Evolutionary conservation across 2,888 invertebrate species (phyloP).

Genomic region (Hofmannophila pseudospretella): DNA sequence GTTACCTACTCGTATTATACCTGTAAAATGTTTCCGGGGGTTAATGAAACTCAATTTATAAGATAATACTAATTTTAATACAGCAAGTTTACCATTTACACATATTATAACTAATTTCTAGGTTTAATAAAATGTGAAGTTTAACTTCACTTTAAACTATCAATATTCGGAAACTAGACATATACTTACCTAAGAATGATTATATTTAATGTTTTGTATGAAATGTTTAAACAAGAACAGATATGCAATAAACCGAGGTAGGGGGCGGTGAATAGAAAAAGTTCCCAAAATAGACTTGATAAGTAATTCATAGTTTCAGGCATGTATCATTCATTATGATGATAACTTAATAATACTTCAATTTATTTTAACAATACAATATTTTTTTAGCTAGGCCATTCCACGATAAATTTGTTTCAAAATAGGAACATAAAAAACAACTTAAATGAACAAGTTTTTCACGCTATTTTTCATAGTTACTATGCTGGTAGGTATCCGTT

Average conservation of each 20-base stretch:
- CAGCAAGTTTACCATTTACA: conserved; percentile 65
- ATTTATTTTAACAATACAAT: not conserved
- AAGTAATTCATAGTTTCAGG: not conserved
- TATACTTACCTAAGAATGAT: conserved; percentile 27
- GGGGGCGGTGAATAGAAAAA: conserved; percentile 15
- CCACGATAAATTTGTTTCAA: conserved; percentile 6
- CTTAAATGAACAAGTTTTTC: conserved; percentile 27
- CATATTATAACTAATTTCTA: conserved; percentile 45
- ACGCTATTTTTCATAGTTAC: conserved; percentile 20
- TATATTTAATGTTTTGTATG: conserved; percentile 19
- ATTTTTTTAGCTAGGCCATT: conserved; percentile 13
- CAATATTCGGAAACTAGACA: conserved; percentile 32
- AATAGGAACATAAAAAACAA: conserved; percentile 22
- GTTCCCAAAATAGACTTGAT: not conserved
- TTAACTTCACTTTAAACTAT: conserved; percentile 52
- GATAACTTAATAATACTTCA: not conserved
- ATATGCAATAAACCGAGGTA: conserved; percentile 54
- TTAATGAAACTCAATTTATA: conserved; percentile 38
- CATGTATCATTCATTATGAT: not conserved
- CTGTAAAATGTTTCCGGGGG: too few species aligned
- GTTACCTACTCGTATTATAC: too few species aligned
- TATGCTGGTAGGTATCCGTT: conserved; percentile 55
- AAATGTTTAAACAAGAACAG: conserved; percentile 20
- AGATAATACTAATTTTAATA: conserved; percentile 69
- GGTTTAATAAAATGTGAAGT: conserved; percentile 54